Evolutionary conservation across 2,113 vertebrate genomes (phyloP), one percentile per base, ranked within the genome.

Genomic region (Clupea harengus): DNA sequence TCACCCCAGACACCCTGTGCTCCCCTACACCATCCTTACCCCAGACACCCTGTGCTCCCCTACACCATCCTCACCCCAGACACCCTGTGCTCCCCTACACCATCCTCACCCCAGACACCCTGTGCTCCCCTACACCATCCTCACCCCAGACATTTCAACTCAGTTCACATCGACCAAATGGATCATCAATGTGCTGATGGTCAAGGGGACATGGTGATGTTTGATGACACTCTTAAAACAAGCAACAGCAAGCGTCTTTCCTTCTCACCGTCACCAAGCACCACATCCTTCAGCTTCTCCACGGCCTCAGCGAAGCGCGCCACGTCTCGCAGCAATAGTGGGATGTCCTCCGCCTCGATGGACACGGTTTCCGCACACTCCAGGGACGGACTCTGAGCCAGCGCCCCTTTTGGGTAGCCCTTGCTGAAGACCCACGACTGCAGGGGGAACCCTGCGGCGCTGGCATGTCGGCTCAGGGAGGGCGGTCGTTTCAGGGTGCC

Each of bases 281-380:
- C 96, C 32, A 96, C 92, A 0, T 99, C 97, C 91, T 97, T 97
- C 88, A 99, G 97, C 44, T 97, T 99, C 92, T 99, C 97, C 89
- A 99, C 95, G 0, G 96, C 96, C 1, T 99, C 97, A 0, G 98
- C 98, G 0, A 99, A 99, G 32, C 96, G 96, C 0, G 96, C 95
- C 82, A 99, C 98, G 0, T 97, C 95, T 0, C 93, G 90, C 84
- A 99, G 94, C 89, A 99, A 92, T 17, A 96, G 94, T 0, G 97
- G 94, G 91, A 99, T 99, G 93, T 98, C 97, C 84, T 99, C 98
- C 0, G 94, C 92, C 18, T 99, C 97, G 0, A 96, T 94, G 87
- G 94, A 93, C 0, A 91, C 81, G 81, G 91, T 88, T 0, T 97
- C 93, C 0, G 96, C 95, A 0, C 86, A 17, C 0, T 94, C 93